Percentiles rank a stretch among this genome's conserved stretches.
Conservation (phyloP, 2,797 vertebrate species). For the Bufotes viridis region DNA sequence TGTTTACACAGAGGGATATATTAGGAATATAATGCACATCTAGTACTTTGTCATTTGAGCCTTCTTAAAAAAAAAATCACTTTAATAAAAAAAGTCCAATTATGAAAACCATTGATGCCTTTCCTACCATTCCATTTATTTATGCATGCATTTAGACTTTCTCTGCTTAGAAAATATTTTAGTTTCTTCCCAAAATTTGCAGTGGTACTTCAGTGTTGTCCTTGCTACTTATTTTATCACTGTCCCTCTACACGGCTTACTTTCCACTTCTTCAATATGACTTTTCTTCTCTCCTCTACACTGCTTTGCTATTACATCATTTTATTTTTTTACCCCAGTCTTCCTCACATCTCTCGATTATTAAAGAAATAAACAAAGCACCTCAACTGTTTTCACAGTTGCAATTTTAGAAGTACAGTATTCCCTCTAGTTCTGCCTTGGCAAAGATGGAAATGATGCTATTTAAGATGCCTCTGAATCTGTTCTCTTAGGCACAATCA, state of each 20-base stretch:
- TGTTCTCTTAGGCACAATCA: slow-evolving; percentile 47
- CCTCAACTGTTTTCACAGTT: slow-evolving; percentile 49
- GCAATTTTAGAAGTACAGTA: slow-evolving; percentile 46
- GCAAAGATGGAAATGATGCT: slow-evolving; percentile 55
- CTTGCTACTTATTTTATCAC: slow-evolving; percentile 19
- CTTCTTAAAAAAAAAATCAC: not conserved
- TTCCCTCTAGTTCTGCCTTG: slow-evolving; percentile 52
- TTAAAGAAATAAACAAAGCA: slow-evolving; percentile 50
- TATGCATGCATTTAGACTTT: not conserved
- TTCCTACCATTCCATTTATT: not conserved
- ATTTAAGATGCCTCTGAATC: slow-evolving; percentile 58
- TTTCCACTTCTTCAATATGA: slow-evolving; percentile 4
- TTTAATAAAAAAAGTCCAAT: not conserved
- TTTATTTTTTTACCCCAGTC: slow-evolving; percentile 28
- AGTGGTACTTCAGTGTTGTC: not conserved
- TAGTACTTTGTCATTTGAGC: not conserved
- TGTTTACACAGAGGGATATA: not conserved
- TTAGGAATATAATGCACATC: not conserved
- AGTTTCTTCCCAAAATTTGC: not conserved
- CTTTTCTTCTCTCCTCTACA: slow-evolving; percentile 3
- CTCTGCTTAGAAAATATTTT: not conserved
- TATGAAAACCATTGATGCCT: not conserved
- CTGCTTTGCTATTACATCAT: slow-evolving; percentile 23
- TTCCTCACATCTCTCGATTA: slow-evolving; percentile 26
- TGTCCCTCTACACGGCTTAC: not conserved